These are phyloP conservation scores for Leptosomus discolor DNA, from an alignment of 2,113 vertebrate genomes.

Conservation along the genomic window DNA sequence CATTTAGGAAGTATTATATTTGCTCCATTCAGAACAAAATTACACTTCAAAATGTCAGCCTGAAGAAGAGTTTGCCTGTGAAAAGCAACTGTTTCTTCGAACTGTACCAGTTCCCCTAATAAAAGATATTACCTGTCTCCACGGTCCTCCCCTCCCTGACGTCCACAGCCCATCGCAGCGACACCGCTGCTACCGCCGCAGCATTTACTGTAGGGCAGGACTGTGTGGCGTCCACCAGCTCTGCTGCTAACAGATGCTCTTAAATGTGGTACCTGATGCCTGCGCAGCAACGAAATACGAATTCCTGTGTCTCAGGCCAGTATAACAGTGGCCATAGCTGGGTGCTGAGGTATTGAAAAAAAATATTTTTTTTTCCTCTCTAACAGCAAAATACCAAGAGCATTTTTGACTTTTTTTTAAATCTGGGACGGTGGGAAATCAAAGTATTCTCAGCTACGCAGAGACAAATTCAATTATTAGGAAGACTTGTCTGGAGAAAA, in stretches of 20 bases:
- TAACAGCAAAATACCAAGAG: background rate
- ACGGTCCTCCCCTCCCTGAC: background rate
- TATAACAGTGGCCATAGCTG: background rate
- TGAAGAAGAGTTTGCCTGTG: constrained; percentile 13
- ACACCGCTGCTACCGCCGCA: background rate
- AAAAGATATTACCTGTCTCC: background rate
- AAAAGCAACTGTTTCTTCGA: constrained; percentile 45
- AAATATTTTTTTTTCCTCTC: background rate
- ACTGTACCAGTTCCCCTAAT: background rate
- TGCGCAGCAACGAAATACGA: background rate
- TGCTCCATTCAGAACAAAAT: constrained; percentile 22
- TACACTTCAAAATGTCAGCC: constrained; percentile 48
- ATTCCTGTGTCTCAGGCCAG: background rate
- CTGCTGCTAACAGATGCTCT: background rate
- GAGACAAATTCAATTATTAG: background rate
- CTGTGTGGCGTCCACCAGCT: background rate
- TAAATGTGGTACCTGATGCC: background rate
- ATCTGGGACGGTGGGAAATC: background rate
- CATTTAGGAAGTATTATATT: background rate
- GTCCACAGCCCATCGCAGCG: accelerated
- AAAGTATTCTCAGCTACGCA: background rate
- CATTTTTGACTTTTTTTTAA: background rate
- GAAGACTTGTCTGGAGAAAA: background rate
- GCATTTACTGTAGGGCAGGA: background rate
- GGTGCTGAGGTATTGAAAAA: background rate